These are phyloP conservation scores for Alaudala cheleensis DNA, from an alignment of 2,113 vertebrate species.

Conservation along the genomic window DNA sequence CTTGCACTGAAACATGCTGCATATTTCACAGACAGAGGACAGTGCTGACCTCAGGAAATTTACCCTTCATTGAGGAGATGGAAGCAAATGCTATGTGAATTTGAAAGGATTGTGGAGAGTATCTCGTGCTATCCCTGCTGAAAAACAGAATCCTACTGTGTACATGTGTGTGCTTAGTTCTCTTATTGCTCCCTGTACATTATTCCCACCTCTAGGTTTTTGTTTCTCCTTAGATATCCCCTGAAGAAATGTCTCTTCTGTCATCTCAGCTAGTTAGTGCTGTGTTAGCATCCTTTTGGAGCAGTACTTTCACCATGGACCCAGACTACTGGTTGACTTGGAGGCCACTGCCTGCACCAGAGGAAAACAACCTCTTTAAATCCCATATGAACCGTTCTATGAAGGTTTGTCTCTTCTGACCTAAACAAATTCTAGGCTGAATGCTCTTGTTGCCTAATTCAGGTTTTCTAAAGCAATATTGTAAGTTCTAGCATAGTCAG, in stretches of 20 bases:
- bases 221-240: conserved; percentile 66
- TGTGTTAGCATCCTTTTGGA: conserved; percentile 85
- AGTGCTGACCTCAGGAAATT: background rate
- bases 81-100: background rate
- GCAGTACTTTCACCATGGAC: conserved; percentile 81
- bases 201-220: background rate
- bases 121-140: background rate
- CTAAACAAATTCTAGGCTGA: background rate
- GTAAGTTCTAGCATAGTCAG: background rate
- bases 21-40: background rate
- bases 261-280: conserved; percentile 86
- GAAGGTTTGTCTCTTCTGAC: conserved; percentile 72
- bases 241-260: conserved; percentile 80
- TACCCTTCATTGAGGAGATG: background rate
- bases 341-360: conserved; percentile 67
- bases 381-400: conserved; percentile 45
- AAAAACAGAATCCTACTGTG: background rate
- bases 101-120: background rate
- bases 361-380: conserved; percentile 42
- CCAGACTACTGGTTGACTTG: conserved; percentile 91
- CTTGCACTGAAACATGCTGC: background rate
- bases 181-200: background rate
- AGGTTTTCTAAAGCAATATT: background rate
- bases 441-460: background rate
- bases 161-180: background rate